Percentiles rank a stretch among this genome's conserved stretches.
phyloP scores from a whole-genome alignment of 2,797 vertebrate species.

The Coracias cyanogaster region DNA sequence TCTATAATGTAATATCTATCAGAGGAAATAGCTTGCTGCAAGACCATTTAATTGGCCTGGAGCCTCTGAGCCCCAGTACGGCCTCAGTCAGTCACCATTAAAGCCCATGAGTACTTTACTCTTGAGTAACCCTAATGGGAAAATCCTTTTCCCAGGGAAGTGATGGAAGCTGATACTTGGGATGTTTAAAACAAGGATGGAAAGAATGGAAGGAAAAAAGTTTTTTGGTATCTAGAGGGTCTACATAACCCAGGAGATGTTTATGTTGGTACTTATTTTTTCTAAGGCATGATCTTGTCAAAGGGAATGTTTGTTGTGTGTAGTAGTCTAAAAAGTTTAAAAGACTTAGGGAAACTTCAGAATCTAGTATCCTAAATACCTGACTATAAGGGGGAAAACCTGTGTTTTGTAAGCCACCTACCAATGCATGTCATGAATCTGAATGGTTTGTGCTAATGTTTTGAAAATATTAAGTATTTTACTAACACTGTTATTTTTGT shows the following conservation, averaged over 20 bases:
- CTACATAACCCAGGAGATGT: not conserved
- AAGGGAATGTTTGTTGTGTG: not conserved
- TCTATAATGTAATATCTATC: not conserved
- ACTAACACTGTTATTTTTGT: not conserved
- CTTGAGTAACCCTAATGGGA: not conserved
- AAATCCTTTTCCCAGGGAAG: not conserved
- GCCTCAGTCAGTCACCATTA: not conserved
- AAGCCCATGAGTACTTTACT: not conserved
- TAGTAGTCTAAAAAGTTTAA: not conserved
- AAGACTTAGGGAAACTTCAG: not conserved
- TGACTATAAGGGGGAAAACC: not conserved
- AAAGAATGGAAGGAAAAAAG: not conserved
- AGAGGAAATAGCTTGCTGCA: constrained; percentile 3
- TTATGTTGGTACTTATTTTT: not conserved
- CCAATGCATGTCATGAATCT: not conserved
- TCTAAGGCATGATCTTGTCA: not conserved
- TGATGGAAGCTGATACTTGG: not conserved
- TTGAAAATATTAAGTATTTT: not conserved
- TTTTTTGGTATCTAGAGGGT: not conserved
- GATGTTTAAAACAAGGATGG: not conserved
- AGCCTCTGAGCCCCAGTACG: not conserved
- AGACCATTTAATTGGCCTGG: not conserved
- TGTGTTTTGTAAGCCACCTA: not conserved
- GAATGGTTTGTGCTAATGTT: not conserved
- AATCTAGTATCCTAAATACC: not conserved